Conservation (phyloP, 2,797 vertebrate genomes). For the Poeciliopsis presidionis region DNA sequence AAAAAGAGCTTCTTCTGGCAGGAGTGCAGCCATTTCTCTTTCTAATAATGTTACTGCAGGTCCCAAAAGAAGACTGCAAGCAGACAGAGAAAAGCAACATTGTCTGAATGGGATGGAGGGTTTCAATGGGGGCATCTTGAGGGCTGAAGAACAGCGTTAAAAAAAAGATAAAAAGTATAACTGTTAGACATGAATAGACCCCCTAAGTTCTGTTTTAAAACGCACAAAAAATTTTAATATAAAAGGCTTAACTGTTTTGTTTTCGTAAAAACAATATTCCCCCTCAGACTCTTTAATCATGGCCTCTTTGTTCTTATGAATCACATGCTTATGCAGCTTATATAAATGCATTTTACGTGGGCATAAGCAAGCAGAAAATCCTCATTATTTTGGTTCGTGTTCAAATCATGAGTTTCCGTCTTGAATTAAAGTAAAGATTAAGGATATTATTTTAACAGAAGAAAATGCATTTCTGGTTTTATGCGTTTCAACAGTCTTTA, state of each 20-base stretch:
- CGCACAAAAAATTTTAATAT: background rate
- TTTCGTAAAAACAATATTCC: background rate
- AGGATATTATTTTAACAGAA: background rate
- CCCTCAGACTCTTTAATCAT: background rate
- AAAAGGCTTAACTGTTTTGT: constrained; percentile 10
- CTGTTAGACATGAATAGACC: constrained; percentile 1
- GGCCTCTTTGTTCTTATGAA: background rate
- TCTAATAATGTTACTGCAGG: constrained; percentile 9
- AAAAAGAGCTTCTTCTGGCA: background rate
- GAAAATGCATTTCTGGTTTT: background rate
- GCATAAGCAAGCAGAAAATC: background rate
- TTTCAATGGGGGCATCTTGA: background rate
- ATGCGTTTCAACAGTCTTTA: background rate
- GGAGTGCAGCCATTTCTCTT: constrained; percentile 1
- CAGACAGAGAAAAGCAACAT: background rate
- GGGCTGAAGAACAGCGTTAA: background rate
- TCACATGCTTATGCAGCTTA: background rate
- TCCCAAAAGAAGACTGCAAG: background rate
- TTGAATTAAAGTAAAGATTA: background rate
- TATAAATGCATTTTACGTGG: background rate
- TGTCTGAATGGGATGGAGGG: constrained; percentile 3
- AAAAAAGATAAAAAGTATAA: constrained; percentile 10
- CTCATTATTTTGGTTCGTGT: background rate
- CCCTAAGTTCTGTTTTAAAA: background rate
- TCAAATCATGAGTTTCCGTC: background rate